These are phyloP conservation scores for Chunga burmeisteri DNA, from an alignment of 2,113 vertebrate species.

Conservation along the genomic window DNA sequence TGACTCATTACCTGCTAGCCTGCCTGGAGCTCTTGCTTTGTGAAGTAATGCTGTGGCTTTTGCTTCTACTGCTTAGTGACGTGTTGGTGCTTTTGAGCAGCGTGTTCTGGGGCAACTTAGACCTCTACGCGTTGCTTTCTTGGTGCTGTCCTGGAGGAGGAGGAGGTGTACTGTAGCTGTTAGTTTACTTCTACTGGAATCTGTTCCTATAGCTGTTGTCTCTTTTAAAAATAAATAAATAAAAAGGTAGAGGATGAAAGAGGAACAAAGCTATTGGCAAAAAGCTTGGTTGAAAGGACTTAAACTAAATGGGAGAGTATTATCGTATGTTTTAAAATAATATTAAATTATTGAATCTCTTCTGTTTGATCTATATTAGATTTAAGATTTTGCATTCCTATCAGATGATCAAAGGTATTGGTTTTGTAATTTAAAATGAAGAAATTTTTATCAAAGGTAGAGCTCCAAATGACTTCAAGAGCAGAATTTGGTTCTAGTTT, in stretches of 20 bases:
- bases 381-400: background rate
- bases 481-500: background rate
- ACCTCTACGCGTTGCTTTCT: background rate
- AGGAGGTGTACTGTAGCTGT: background rate
- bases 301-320: background rate
- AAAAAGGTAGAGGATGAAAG: background rate
- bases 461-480: background rate
- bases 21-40: background rate
- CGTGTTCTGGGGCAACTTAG: background rate
- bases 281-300: background rate
- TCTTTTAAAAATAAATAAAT: background rate
- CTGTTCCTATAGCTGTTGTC: background rate
- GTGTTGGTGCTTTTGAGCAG: background rate
- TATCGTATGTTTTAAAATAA: background rate
- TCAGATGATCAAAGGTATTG: background rate
- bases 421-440: background rate
- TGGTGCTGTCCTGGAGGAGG: background rate
- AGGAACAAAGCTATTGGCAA: background rate
- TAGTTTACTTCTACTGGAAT: background rate
- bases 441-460: background rate
- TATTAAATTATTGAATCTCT: background rate
- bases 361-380: background rate
- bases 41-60: background rate
- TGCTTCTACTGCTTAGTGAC: background rate
- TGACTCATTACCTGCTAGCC: background rate